Evolutionary conservation across 2,797 vertebrate species (phyloP).

Genomic region (Serranus cabrilla): DNA sequence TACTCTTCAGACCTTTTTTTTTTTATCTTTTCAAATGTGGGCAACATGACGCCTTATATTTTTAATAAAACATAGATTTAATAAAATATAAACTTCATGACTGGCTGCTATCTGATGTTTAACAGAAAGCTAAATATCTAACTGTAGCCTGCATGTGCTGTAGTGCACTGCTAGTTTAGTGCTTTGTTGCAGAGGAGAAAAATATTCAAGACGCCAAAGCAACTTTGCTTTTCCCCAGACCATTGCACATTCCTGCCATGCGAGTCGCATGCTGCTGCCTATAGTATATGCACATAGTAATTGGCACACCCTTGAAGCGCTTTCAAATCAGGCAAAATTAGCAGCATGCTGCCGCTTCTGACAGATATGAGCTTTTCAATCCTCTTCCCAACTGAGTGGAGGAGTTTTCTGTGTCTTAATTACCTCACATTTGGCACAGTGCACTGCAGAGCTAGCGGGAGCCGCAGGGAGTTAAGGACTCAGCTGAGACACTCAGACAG

Average conservation of each 20-base stretch:
- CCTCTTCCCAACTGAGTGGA: constrained; percentile 66
- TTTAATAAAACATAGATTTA: neutral
- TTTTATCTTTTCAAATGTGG: constrained; percentile 3
- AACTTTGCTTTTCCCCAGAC: constrained; percentile 28
- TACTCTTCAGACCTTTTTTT: neutral
- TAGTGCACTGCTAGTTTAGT: neutral
- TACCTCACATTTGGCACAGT: constrained; percentile 78
- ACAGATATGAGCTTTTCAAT: constrained; percentile 72
- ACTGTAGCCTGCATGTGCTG: neutral
- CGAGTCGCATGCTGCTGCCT: constrained; percentile 40
- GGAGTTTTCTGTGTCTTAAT: constrained; percentile 81
- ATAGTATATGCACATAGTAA: constrained; percentile 55
- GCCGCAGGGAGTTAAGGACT: constrained; percentile 61
- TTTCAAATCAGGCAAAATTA: constrained; percentile 72
- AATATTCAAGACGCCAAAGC: constrained; percentile 18
- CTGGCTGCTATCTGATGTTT: neutral
- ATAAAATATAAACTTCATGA: constrained; percentile 4
- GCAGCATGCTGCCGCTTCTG: constrained; percentile 63
- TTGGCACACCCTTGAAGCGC: constrained; percentile 47
- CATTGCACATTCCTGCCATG: constrained; percentile 2
- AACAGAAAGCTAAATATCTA: constrained; percentile 2
- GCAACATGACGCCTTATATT: neutral
- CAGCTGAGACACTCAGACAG: constrained; percentile 72
- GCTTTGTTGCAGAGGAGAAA: constrained; percentile 4
- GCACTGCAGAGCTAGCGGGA: constrained; percentile 61